Conservation (phyloP, 2,888 invertebrate species). For the Drosophila formosana region DNA sequence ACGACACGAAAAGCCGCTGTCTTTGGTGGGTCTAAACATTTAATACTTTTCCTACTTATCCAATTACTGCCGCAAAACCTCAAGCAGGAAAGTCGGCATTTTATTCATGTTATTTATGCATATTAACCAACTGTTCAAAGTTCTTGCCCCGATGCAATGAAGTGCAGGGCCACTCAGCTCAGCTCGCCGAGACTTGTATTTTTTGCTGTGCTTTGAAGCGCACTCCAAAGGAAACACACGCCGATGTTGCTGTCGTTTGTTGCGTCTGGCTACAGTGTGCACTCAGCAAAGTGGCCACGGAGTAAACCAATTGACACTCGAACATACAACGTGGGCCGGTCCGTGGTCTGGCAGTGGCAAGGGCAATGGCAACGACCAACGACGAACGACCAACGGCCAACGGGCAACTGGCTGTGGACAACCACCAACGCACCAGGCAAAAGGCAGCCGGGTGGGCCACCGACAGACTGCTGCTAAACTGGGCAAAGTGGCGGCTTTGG, state of each 20-base stretch:
- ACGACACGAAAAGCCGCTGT: not conserved
- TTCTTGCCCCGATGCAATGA: conserved; percentile 33
- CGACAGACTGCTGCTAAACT: conserved; percentile 21
- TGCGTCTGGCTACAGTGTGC: conserved; percentile 53
- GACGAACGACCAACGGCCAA: not conserved
- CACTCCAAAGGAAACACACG: conserved; percentile 39
- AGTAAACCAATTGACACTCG: conserved; percentile 78
- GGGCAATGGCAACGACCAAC: not conserved
- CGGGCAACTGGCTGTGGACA: conserved; percentile 17
- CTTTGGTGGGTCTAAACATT: conserved; percentile 21
- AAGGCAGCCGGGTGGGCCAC: conserved; percentile 48
- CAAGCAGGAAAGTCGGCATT: conserved; percentile 24
- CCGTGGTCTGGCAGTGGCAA: conserved; percentile 21
- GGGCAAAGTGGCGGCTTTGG: conserved; percentile 41
- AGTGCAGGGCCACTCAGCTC: conserved; percentile 27
- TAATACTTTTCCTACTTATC: conserved; percentile 48
- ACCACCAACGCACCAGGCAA: conserved; percentile 49
- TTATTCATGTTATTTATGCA: conserved; percentile 51
- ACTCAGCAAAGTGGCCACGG: conserved; percentile 71
- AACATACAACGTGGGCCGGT: conserved; percentile 44
- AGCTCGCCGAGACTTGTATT: conserved; percentile 8
- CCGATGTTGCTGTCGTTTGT: not conserved
- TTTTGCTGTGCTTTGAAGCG: conserved; percentile 25
- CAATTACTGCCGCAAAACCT: conserved; percentile 55
- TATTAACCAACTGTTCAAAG: conserved; percentile 40